Evolutionary conservation across 1,140 invertebrate genomes (phyloP), one percentile per base, ranked within the genome.

Genomic region (Tribolium madens): DNA sequence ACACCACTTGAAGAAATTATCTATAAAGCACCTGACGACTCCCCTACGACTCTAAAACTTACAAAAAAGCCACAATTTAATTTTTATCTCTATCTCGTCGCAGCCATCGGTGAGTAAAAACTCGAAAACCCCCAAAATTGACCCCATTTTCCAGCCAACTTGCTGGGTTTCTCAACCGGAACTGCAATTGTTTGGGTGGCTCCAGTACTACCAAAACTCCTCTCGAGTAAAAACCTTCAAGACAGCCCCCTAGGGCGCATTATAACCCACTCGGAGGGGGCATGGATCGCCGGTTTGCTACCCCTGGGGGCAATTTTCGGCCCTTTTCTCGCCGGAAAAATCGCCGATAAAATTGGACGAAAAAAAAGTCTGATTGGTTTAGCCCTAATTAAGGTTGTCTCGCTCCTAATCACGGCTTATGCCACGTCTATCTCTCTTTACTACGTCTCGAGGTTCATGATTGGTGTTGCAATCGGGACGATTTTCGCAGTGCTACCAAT

Each of bases 231-330:
- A 42, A 74, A 79, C 17, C 33, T 74, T 0, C 69, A 75, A 2
- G 74, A 82, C 0, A 84, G 81, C 74, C 83, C 84, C 3, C 70
- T 85, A 4, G 86, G 86, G 0, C 75, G 76, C 3, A 73, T 78
- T 1, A 80, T 90, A 2, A 88, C 86, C 0, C 26, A 78, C 0
- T 88, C 90, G 0, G 87, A 94, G 81, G 85, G 87, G 36, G 93
- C 95, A 0, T 97, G 94, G 94, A 92, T 97, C 74, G 93, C 92
- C 0, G 93, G 93, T 0, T 84, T 96, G 5, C 86, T 96, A 64
- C 90, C 93, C 0, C 82, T 97, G 14, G 95, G 95, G 6, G 93
- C 94, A 14, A 87, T 95, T 10, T 17, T 78, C 7, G 83, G 81
- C 6, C 79, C 81, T 1, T 26, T 80, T 0, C 47, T 76, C 0